Evolutionary conservation across 2,113 vertebrate species (phyloP).

Genomic region (Dicerorhinus sumatrensis): DNA sequence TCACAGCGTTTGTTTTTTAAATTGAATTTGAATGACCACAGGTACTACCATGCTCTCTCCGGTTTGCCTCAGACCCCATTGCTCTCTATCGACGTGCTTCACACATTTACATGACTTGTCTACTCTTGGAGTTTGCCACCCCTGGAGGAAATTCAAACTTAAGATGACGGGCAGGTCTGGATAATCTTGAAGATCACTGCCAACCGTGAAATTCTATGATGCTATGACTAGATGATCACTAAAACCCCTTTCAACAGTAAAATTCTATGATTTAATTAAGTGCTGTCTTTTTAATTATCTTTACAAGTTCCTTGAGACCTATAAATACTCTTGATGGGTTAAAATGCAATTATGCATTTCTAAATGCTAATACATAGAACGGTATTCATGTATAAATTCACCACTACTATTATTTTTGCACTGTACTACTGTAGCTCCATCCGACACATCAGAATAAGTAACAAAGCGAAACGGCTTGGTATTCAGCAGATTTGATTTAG

Average conservation of each 20-base stretch:
- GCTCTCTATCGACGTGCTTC: neutral
- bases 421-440: neutral
- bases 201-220: conserved; percentile 3
- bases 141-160: conserved; percentile 34
- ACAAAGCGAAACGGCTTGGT: neutral
- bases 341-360: conserved; percentile 25
- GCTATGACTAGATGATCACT: neutral
- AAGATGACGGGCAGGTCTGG: neutral
- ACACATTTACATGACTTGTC: neutral
- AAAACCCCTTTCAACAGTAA: neutral
- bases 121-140: neutral
- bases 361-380: neutral
- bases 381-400: neutral
- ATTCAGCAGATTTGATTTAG: neutral
- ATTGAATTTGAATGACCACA: neutral
- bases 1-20: neutral
- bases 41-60: neutral
- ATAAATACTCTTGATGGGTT: conserved; percentile 8
- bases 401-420: neutral
- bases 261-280: neutral
- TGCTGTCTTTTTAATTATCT: neutral
- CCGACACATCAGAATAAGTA: neutral
- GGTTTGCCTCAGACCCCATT: neutral
- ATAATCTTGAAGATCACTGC: neutral
- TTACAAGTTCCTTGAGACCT: neutral